These are phyloP conservation scores for Prosopocoilus inquinatus DNA, from an alignment of 2,888 invertebrate species.

Conservation along the genomic window DNA sequence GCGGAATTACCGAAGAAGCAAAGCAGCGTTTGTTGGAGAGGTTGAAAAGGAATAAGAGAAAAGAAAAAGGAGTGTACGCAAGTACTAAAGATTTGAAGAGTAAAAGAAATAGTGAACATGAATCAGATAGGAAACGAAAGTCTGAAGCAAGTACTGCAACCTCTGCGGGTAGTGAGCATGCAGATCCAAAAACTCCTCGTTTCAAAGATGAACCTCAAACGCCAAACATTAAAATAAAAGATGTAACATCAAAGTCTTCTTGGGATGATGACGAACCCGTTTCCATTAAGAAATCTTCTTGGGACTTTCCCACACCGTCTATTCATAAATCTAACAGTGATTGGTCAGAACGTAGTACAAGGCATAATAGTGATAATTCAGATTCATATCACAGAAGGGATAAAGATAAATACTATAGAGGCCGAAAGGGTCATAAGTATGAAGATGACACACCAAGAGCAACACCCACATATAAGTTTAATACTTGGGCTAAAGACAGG, in stretches of 20 bases:
- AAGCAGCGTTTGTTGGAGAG: slow-evolving; percentile 70
- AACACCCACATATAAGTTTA: slow-evolving; percentile 85
- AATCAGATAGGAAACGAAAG: slow-evolving; percentile 34
- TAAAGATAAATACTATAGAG: slow-evolving; percentile 25
- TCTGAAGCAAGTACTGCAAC: slow-evolving; percentile 29
- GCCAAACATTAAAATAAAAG: slow-evolving; percentile 65
- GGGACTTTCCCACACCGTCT: slow-evolving; percentile 91
- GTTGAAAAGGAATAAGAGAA: slow-evolving; percentile 53
- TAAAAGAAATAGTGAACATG: slow-evolving; percentile 46
- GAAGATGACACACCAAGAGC: slow-evolving; percentile 75
- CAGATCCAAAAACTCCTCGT: slow-evolving; percentile 52
- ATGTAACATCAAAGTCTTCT: slow-evolving; percentile 66
- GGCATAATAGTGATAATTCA: slow-evolving; percentile 42
- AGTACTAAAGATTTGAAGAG: slow-evolving; percentile 59
- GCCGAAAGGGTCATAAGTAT: slow-evolving; percentile 25
- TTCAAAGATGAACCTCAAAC: slow-evolving; percentile 87
- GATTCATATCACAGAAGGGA: slow-evolving; percentile 50
- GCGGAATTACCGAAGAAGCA: slow-evolving; percentile 82
- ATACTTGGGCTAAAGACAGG: slow-evolving; percentile 71
- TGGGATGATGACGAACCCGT: slow-evolving; percentile 75
- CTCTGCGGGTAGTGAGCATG: slow-evolving; percentile 35
- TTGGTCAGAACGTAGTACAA: slow-evolving; percentile 45
- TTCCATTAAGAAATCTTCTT: slow-evolving; percentile 70
- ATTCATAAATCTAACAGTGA: slow-evolving; percentile 41
- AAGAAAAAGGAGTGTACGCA: slow-evolving; percentile 70